Percentiles rank a stretch among this genome's conserved stretches.
phyloP scores from a whole-genome alignment of 2,113 vertebrate genomes.

The Ramphastos sulfuratus region DNA sequence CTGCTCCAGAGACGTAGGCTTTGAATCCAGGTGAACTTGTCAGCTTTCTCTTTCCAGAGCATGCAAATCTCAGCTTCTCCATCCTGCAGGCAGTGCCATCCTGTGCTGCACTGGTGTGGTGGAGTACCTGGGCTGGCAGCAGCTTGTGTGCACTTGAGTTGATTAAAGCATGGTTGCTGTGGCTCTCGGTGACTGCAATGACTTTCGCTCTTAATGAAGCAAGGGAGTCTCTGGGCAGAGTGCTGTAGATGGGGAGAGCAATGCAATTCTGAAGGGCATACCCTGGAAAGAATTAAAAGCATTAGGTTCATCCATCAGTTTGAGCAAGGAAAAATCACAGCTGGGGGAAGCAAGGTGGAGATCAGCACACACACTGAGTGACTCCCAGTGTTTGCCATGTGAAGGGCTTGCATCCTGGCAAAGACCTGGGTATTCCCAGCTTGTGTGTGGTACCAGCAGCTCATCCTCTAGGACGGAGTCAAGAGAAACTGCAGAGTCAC shows the following conservation, averaged over 20 bases:
- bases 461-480: rapidly evolving
- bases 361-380: not conserved
- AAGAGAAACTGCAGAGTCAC: not conserved
- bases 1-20: not conserved
- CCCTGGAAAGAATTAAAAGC: constrained; percentile 52
- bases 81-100: not conserved
- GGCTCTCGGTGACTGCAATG: constrained; percentile 44
- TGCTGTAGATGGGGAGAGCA: not conserved
- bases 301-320: constrained; percentile 37
- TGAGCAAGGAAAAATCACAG: constrained; percentile 36
- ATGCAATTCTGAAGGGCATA: constrained; percentile 47
- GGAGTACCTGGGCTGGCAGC: not conserved
- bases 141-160: constrained; percentile 7
- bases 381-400: not conserved
- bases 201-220: constrained; percentile 49
- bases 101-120: not conserved
- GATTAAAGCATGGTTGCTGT: constrained; percentile 38
- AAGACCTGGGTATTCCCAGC: not conserved
- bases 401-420: not conserved
- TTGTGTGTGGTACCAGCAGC: not conserved
- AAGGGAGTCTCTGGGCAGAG: constrained; percentile 58
- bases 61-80: not conserved
- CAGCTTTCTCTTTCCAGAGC: not conserved
- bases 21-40: not conserved
- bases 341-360: not conserved